Evolutionary conservation across 2,888 invertebrate species (phyloP), one percentile per base, ranked within the genome.

Genomic region (Oligia fasciuncula): DNA sequence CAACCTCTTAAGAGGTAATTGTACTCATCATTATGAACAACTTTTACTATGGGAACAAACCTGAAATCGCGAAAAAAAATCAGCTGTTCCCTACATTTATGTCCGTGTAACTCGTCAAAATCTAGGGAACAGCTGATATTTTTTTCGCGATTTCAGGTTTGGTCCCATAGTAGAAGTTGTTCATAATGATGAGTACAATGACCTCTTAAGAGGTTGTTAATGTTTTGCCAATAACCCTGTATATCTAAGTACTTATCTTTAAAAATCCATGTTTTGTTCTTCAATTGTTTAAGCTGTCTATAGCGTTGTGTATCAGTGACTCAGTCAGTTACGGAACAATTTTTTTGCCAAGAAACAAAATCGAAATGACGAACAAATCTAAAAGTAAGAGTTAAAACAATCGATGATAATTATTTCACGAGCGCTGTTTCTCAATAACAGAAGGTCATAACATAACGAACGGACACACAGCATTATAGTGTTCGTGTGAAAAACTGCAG

Each of bases 401-500:
- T 88, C 84, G 81, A 84, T 85, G 79, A 85, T 86, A 69, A 78
- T 87, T 87, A 85, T 88, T 87, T 84, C 23, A 43, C 70, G 77
- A 77, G 43, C 66, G 49, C 60, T 80, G 76, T 89, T 90, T 87
- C 85, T 71, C 77, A 86, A 87, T 54, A 46, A 23, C 72, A 73
- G 87, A 89, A 89, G 90, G 89, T 83, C 87, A 86, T 85, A 74
- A 81, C 85, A 86, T 85, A 74, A 81, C 77, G 74, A 84, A 86
- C 92, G 93, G 93, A 93, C 92, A 92, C 86, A 89, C 90, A 91
- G 49, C 92, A 94, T 94, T 93, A 93, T 87, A 91, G 86, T 80
- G 87, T 89, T 91, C 91, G 93, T 94, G 94, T 94, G 94, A 94
- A 94, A 94, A 94, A 94, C 89, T 88, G 88, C 84, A 76, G 83